Conservation (phyloP, 2,888 invertebrate species). For the Trichogramma evanescens region DNA sequence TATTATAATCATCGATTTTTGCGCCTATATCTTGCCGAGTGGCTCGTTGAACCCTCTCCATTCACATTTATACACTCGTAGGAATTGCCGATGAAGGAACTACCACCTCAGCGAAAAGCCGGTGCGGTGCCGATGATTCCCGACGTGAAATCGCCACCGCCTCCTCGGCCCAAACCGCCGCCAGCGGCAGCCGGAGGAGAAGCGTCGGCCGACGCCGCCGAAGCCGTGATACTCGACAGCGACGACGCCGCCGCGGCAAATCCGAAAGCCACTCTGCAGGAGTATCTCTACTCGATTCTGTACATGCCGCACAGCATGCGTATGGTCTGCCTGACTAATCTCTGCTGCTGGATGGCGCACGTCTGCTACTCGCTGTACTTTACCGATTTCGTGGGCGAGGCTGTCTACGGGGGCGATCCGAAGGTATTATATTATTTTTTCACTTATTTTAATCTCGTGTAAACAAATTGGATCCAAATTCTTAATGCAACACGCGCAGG, state of each 20-base stretch:
- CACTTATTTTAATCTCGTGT: background rate
- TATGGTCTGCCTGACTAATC: constrained; percentile 83
- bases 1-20: background rate
- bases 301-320: constrained; percentile 82
- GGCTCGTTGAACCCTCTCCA: background rate
- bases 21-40: background rate
- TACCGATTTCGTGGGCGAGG: constrained; percentile 91
- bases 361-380: constrained; percentile 95
- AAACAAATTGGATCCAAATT: background rate
- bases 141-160: constrained; percentile 22
- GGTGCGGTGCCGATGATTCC: constrained; percentile 37
- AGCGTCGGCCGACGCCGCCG: constrained; percentile 11
- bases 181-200: background rate
- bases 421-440: constrained; percentile 47
- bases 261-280: constrained; percentile 35
- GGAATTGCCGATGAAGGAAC: constrained; percentile 35
- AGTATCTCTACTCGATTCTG: constrained; percentile 84
- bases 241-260: constrained; percentile 22
- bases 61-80: constrained; percentile 11
- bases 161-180: constrained; percentile 4
- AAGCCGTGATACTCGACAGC: background rate
- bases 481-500: constrained; percentile 51
- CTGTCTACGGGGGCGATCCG: constrained; percentile 83
- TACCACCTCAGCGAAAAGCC: constrained; percentile 22
- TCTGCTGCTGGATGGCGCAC: constrained; percentile 98